Evolutionary conservation across 2,113 vertebrate genomes (phyloP).

Genomic region (Eublepharis macularius): DNA sequence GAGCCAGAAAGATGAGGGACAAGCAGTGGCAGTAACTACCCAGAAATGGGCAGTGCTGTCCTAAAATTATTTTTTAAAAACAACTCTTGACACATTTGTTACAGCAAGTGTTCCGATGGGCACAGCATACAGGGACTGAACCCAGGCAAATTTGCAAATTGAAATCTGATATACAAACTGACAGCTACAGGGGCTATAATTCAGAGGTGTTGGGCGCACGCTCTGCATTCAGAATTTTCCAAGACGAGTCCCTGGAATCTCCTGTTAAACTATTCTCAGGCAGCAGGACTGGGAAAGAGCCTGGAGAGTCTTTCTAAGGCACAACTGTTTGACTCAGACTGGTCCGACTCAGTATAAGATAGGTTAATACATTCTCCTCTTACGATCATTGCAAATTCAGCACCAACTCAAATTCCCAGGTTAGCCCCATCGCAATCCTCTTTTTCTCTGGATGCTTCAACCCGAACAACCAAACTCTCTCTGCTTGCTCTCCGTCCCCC

Average conservation of each 20-base stretch:
- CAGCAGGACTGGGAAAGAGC: not conserved
- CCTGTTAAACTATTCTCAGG: not conserved
- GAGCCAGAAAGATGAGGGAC: not conserved
- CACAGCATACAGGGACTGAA: too few relatives aligned
- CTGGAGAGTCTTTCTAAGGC: not conserved
- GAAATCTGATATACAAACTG: not conserved
- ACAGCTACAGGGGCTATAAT: not conserved
- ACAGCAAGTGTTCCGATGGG: not conserved
- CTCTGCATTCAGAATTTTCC: not conserved
- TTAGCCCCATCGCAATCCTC: not conserved
- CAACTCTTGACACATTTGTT: not conserved
- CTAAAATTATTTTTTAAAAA: too few relatives aligned
- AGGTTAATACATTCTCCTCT: not conserved
- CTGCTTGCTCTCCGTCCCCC: not conserved
- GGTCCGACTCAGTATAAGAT: not conserved
- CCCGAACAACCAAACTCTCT: not conserved
- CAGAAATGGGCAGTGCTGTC: not conserved
- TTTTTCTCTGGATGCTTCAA: not conserved
- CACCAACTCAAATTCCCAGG: not conserved
- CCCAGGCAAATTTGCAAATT: too few relatives aligned
- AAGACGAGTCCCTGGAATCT: too few relatives aligned
- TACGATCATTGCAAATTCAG: not conserved
- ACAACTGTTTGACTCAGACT: too few relatives aligned
- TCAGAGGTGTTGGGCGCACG: too few relatives aligned
- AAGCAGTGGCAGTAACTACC: too few relatives aligned